Evolutionary conservation across 2,797 vertebrate species (phyloP).

Genomic region (Manis javanica): DNA sequence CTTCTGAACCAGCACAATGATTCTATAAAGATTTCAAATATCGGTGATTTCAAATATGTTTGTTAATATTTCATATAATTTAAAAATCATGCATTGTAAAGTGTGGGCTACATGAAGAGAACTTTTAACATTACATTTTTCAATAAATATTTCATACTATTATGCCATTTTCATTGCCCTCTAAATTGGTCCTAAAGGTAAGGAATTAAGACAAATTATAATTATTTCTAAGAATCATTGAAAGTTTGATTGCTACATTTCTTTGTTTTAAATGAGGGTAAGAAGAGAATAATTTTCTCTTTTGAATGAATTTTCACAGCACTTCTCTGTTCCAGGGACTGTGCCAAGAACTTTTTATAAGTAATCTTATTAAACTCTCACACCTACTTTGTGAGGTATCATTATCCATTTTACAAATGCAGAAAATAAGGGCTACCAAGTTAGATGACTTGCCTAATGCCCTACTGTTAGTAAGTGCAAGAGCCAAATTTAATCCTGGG

Average conservation of each 20-base stretch:
- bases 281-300: neutral
- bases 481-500: neutral
- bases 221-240: neutral
- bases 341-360: neutral
- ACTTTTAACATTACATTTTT: neutral
- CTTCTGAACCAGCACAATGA: neutral
- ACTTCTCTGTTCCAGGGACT: neutral
- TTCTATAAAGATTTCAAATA: neutral
- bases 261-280: neutral
- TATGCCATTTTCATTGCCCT: neutral
- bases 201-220: slow-evolving; percentile 32
- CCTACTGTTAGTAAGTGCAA: neutral
- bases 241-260: neutral
- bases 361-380: slow-evolving; percentile 26
- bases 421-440: neutral
- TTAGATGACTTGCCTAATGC: neutral
- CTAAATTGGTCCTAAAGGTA: neutral
- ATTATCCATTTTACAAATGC: neutral
- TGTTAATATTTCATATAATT: neutral
- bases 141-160: neutral
- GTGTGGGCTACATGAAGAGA: neutral
- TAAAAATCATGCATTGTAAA: neutral
- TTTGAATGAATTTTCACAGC: neutral
- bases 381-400: neutral
- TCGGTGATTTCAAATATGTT: slow-evolving; percentile 32